These are phyloP conservation scores for Lethocerus indicus DNA, from an alignment of 1,140 invertebrate genomes.

Conservation along the genomic window DNA sequence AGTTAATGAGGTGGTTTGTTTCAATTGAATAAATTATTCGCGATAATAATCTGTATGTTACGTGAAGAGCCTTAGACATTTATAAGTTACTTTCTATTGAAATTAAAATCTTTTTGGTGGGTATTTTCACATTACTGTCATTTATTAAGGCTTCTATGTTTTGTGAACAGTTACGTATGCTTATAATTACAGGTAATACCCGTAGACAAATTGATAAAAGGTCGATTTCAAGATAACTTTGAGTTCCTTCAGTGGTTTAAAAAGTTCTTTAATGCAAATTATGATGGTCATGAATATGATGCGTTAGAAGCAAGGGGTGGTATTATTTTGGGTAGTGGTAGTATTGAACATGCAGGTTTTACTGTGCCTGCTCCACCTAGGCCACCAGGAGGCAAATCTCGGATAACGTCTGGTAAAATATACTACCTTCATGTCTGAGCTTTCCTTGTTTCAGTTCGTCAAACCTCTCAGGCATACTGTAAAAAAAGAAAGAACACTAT, in stretches of 20 bases:
- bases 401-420: constrained; percentile 11
- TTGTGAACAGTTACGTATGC: too few relatives aligned
- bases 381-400: constrained; percentile 6
- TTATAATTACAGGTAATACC: constrained; percentile 31
- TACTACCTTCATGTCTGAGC: too few relatives aligned
- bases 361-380: constrained; percentile 10
- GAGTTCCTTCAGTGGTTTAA: constrained; percentile 99
- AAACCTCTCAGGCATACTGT: too few relatives aligned
- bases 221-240: constrained; percentile 95
- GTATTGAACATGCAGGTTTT: constrained; percentile 9
- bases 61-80: too few relatives aligned
- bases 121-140: too few relatives aligned
- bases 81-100: not conserved
- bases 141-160: too few relatives aligned
- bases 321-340: constrained; percentile 51
- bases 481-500: too few relatives aligned
- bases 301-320: constrained; percentile 68
- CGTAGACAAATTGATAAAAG: constrained; percentile 81
- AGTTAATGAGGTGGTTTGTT: too few relatives aligned
- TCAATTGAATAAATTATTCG: too few relatives aligned
- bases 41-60: too few relatives aligned
- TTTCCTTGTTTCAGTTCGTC: too few relatives aligned
- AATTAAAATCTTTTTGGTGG: too few relatives aligned
- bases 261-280: constrained; percentile 98
- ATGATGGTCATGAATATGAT: constrained; percentile 83